phyloP scores from a whole-genome alignment of 2,888 invertebrate genomes.

The Formica aserva region DNA sequence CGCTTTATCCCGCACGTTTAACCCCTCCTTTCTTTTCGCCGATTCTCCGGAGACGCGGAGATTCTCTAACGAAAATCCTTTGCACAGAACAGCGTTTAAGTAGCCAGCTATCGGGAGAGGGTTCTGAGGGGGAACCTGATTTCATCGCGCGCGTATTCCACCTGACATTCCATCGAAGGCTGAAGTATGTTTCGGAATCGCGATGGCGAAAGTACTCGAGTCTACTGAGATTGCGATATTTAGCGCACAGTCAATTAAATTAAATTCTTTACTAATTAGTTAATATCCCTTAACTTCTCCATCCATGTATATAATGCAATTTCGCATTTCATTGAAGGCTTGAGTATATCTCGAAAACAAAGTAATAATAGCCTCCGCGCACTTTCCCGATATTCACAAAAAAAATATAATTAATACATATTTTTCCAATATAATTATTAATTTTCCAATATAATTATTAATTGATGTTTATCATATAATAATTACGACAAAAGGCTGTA shows the following conservation, averaged over 20 bases:
- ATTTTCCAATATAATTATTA: not conserved
- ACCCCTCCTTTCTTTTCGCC: not conserved
- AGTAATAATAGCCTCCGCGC: not conserved
- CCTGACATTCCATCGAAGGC: slow-evolving; percentile 11
- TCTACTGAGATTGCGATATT: not conserved
- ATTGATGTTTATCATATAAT: not conserved
- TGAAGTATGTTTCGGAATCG: not conserved
- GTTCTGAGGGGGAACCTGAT: not conserved
- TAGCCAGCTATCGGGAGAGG: not conserved
- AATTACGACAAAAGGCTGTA: not conserved
- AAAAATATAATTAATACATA: not conserved
- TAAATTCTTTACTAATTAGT: not conserved
- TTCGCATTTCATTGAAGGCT: not conserved
- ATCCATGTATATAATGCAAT: not conserved
- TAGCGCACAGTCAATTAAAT: not conserved
- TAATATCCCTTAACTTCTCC: not conserved
- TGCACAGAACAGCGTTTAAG: not conserved
- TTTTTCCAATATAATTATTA: not conserved
- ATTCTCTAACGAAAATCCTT: slow-evolving; percentile 13
- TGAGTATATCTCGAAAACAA: not conserved
- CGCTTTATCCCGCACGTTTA: not conserved
- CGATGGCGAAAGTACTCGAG: not conserved
- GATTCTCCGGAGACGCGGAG: not conserved
- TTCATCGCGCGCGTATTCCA: not conserved
- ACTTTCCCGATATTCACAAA: not conserved